phyloP scores from a whole-genome alignment of 1,140 invertebrate genomes.

The Chymomyza costata region DNA sequence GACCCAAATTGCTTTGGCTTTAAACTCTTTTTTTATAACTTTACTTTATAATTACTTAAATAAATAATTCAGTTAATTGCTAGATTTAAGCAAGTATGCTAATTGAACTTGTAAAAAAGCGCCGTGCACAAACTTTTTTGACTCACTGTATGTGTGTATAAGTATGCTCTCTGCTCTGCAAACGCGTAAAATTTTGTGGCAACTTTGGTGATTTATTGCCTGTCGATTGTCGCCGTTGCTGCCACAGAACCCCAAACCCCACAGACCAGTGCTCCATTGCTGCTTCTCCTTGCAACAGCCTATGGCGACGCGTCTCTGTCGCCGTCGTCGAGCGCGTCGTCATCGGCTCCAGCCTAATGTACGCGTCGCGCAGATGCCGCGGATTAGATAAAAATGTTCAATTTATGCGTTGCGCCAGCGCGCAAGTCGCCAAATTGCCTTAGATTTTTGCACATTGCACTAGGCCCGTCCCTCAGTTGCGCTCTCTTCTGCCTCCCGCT shows the following conservation, averaged over 20 bases:
- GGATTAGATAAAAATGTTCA: conserved; percentile 72
- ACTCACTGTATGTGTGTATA: no score
- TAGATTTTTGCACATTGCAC: conserved; percentile 38
- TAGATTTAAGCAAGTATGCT: no score
- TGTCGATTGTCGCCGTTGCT: conserved; percentile 65
- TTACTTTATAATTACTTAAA: no score
- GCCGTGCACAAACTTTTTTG: no score
- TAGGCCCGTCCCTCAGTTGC: conserved; percentile 2
- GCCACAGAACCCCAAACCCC: conserved; percentile 20
- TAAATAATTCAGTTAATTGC: no score
- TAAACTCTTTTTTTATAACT: no score
- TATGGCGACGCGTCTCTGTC: no score
- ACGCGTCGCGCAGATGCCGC: conserved; percentile 68
- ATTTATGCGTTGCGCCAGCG: conserved; percentile 64
- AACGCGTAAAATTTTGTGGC: conserved; percentile 47
- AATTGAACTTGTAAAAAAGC: no score
- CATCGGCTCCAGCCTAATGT: conserved; percentile 49
- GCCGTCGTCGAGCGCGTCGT: no score
- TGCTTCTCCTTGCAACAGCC: conserved; percentile 7
- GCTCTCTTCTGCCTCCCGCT: not conserved
- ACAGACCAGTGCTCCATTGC: no score
- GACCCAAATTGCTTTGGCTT: no score
- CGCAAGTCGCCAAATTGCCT: conserved; percentile 51
- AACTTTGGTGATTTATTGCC: conserved; percentile 72
- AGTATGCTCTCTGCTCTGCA: no score